Evolutionary conservation across 2,113 vertebrate genomes (phyloP).

Genomic region (Todiramphus saurophagus): DNA sequence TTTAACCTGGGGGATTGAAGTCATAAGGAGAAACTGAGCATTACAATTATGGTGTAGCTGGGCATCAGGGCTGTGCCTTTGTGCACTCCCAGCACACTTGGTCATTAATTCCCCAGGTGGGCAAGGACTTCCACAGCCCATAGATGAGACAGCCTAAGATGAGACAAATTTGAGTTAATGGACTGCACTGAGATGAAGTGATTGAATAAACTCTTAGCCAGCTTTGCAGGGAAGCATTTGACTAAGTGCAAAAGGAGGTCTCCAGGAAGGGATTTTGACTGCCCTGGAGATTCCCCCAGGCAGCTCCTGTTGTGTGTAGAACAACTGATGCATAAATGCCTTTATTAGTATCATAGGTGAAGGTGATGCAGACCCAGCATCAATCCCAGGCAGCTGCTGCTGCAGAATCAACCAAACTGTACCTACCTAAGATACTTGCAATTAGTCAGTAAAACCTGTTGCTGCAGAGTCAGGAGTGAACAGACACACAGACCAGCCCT

Average conservation of each 20-base stretch:
- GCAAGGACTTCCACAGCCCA: not conserved
- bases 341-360: not conserved
- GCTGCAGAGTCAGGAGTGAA: not conserved
- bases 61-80: not conserved
- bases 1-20: not conserved
- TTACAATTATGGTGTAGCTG: not conserved
- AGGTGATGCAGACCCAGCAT: not conserved
- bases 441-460: not conserved
- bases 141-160: not conserved
- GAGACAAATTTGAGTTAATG: not conserved
- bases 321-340: not conserved
- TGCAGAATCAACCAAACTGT: not conserved
- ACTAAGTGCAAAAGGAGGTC: not conserved
- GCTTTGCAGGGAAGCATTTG: not conserved
- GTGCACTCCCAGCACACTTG: not conserved
- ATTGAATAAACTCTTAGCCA: not conserved
- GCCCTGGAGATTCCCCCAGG: not conserved
- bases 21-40: not conserved
- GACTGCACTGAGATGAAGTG: not conserved
- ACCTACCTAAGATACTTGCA: not conserved
- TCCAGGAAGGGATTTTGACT: not conserved
- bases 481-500: not conserved
- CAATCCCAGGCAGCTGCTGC: not conserved
- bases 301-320: not conserved
- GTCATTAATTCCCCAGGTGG: not conserved